Percentiles rank a stretch among this genome's conserved stretches.
phyloP scores from a whole-genome alignment of 2,113 vertebrate genomes.

The Upupa epops region DNA sequence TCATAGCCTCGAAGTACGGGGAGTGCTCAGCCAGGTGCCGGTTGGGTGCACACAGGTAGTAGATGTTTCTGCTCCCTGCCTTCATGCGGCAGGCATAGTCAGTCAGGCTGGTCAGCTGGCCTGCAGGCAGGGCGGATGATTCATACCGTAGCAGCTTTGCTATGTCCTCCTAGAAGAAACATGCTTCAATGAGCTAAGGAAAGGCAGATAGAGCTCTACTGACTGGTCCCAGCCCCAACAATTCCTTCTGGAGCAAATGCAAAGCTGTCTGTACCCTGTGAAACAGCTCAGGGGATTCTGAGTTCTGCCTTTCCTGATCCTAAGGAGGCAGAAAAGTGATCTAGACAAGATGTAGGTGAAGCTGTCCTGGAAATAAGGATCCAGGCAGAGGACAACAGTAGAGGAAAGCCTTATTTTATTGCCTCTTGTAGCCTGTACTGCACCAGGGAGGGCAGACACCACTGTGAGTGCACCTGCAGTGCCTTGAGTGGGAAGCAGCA shows the following conservation, averaged over 20 bases:
- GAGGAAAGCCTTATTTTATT: background rate
- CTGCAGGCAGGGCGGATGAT: slow-evolving; percentile 84
- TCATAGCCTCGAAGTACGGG: slow-evolving; percentile 95
- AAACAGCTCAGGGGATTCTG: background rate
- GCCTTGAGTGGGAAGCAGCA: background rate
- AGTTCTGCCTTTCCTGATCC: background rate
- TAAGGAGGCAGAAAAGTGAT: background rate
- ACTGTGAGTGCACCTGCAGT: background rate
- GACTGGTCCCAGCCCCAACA: background rate
- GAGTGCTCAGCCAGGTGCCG: slow-evolving; percentile 92
- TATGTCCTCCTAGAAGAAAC: slow-evolving; percentile 86
- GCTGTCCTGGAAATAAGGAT: background rate
- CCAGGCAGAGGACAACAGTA: background rate
- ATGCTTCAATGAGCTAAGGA: background rate
- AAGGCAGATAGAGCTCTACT: background rate
- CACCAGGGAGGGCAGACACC: background rate
- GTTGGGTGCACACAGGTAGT: slow-evolving; percentile 93
- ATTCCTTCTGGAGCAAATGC: background rate
- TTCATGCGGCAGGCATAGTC: slow-evolving; percentile 91
- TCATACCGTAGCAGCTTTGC: slow-evolving; percentile 90
- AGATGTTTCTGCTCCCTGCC: slow-evolving; percentile 91
- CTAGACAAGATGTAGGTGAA: background rate
- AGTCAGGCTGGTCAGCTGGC: slow-evolving; percentile 87
- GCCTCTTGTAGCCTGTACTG: background rate
- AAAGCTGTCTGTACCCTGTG: background rate